Evolutionary conservation across 1,140 invertebrate genomes (phyloP), one percentile per base, ranked within the genome.

Genomic region (Manduca sexta): DNA sequence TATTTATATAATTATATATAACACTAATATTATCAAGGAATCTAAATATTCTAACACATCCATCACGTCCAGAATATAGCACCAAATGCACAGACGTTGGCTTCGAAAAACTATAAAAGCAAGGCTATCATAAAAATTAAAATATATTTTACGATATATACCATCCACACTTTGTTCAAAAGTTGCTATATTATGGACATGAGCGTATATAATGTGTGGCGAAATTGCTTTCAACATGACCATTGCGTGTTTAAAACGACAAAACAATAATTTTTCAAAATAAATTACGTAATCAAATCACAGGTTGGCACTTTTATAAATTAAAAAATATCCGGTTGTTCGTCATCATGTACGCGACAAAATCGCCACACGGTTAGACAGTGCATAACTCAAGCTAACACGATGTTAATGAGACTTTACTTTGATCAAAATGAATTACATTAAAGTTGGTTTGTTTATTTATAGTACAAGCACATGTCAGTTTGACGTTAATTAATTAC

Each of bases 21-120:
- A 75, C 57, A 42, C 64, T 79, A 75, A 64, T 61, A 65, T 69
- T 70, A 74, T 67, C 45, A 69, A 58, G 69, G 63, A 61, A 74
- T 72, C 74, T 77, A 76, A 61, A 76, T 61, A 74, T 44, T 67
- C 64, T 77, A 64, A 59, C 42, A 52, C 55, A 68, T 40, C 60
- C 21, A 69, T 18, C 57, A 52, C 63, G 73, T 66, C 52, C 56
- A 59, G 51, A 53, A 60, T 56, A 65, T 47, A 60, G 64, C 52
- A 17, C 62, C 57, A 29, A 21, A 16, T 16, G 26, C 10, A 17
- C 17, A 43, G 4, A 8, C 8, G 7, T 18, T 40, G 14, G 5
- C 8, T 14, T 35, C 11, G 33, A 16, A 38, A 8, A 38, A 38
- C 14, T 14, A 16, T 14, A 14, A 38, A 38, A 15, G 15, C 8